Evolutionary conservation across 2,113 vertebrate genomes (phyloP).

Genomic region (Ahaetulla prasina): DNA sequence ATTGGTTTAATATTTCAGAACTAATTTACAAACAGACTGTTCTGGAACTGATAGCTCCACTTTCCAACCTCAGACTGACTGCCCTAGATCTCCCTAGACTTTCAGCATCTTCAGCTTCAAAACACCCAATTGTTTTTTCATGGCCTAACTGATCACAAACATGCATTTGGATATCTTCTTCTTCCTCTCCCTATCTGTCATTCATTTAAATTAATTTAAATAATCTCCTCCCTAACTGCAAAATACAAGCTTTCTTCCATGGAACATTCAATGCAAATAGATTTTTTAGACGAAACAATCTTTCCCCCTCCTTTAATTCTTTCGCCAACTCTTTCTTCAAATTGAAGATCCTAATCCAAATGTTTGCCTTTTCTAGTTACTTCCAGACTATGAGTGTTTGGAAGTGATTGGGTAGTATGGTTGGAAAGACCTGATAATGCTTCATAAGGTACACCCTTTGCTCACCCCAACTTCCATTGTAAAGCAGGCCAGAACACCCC

Average conservation of each 20-base stretch:
- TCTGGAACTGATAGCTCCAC: not conserved
- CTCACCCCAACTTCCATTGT: constrained; percentile 17
- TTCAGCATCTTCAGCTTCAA: not conserved
- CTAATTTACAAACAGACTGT: not conserved
- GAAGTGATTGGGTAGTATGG: not conserved
- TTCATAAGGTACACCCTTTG: not conserved
- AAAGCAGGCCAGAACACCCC: not conserved
- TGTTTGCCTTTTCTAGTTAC: not conserved
- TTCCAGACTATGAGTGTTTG: not conserved
- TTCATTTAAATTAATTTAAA: not conserved
- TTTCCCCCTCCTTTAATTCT: not conserved
- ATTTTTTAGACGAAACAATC: not conserved
- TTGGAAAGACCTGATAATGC: not conserved
- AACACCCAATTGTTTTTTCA: not conserved
- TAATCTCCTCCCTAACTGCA: not conserved
- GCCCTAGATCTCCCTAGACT: not conserved
- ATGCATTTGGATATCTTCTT: not conserved
- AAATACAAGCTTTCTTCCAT: not conserved
- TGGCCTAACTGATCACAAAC: not conserved
- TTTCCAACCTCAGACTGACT: not conserved
- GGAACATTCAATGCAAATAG: not conserved
- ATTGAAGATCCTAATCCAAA: not conserved
- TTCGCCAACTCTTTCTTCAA: not conserved
- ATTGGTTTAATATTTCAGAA: not conserved
- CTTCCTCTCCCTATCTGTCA: not conserved